Conservation (phyloP, 2,113 vertebrate genomes). For the Esox niger region DNA sequence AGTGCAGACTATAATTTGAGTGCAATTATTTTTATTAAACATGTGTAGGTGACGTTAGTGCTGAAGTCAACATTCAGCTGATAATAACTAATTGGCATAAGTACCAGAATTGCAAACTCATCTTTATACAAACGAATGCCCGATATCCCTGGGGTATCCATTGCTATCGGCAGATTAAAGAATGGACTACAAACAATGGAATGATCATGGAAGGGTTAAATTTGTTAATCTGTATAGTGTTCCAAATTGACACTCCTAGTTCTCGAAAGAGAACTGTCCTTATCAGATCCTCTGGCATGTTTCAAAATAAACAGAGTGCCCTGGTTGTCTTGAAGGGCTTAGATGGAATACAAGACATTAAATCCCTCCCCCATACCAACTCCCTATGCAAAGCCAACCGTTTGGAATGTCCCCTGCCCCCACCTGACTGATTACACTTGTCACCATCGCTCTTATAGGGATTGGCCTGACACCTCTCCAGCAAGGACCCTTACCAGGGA, state of each 20-base stretch:
- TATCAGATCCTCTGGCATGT: constrained; percentile 51
- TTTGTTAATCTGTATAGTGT: not conserved
- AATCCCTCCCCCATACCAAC: constrained; percentile 9
- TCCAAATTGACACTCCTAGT: constrained; percentile 35
- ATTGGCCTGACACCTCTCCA: constrained; percentile 47
- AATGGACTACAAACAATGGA: not conserved
- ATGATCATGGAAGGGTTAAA: not conserved
- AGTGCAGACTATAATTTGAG: too few species aligned
- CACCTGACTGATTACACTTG: constrained; percentile 54
- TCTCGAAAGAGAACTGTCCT: constrained; percentile 21
- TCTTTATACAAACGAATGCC: too few species aligned
- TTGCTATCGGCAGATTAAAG: not conserved
- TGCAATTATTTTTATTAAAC: too few species aligned
- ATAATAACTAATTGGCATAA: too few species aligned
- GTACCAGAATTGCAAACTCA: too few species aligned
- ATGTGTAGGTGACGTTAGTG: too few species aligned
- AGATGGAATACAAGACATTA: constrained; percentile 65
- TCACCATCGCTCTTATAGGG: constrained; percentile 57
- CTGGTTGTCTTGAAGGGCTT: constrained; percentile 59
- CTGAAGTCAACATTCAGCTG: too few species aligned
- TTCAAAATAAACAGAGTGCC: constrained; percentile 65
- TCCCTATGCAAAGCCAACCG: not conserved
- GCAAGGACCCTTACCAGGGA: constrained; percentile 25
- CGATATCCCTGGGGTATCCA: too few species aligned
- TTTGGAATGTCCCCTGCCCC: not conserved